A percentile compares a stretch with the other conserved stretches of the same genome.
Conservation (phyloP, 2,888 invertebrate genomes). For the Endomychus coccineus region DNA sequence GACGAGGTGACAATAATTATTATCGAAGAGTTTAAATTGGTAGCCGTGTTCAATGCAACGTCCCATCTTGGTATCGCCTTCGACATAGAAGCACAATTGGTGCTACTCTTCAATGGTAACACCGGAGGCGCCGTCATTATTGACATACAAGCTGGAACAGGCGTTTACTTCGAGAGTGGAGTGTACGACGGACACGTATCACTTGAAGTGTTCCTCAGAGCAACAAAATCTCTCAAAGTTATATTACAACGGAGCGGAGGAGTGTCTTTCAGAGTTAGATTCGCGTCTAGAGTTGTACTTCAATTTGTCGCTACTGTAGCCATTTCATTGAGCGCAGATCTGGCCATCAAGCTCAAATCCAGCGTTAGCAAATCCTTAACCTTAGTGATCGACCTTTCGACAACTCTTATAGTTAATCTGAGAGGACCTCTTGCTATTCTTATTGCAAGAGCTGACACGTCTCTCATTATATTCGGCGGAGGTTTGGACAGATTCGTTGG, state of each 20-base stretch:
- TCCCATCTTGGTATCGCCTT: not conserved
- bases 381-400: constrained; percentile 9
- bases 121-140: not conserved
- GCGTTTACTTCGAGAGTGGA: constrained; percentile 13
- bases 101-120: not conserved
- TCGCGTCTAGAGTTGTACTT: constrained; percentile 9
- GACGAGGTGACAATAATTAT: constrained; percentile 6
- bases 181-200: constrained; percentile 7
- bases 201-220: constrained; percentile 19
- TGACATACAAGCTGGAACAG: not conserved
- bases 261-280: constrained; percentile 14
- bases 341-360: constrained; percentile 9
- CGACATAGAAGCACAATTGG: not conserved
- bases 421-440: constrained; percentile 3
- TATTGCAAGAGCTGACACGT: not conserved
- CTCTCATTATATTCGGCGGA: not conserved
- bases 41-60: not conserved
- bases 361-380: constrained; percentile 12
- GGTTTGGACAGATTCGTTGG: constrained; percentile 14
- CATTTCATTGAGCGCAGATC: constrained; percentile 10
- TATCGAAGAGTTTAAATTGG: not conserved
- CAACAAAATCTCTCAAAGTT: constrained; percentile 14
- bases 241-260: constrained; percentile 17
- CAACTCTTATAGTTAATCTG: constrained; percentile 18
- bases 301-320: constrained; percentile 13